phyloP scores from a whole-genome alignment of 2,888 invertebrate genomes.

The Epsilonema sp. region DNA sequence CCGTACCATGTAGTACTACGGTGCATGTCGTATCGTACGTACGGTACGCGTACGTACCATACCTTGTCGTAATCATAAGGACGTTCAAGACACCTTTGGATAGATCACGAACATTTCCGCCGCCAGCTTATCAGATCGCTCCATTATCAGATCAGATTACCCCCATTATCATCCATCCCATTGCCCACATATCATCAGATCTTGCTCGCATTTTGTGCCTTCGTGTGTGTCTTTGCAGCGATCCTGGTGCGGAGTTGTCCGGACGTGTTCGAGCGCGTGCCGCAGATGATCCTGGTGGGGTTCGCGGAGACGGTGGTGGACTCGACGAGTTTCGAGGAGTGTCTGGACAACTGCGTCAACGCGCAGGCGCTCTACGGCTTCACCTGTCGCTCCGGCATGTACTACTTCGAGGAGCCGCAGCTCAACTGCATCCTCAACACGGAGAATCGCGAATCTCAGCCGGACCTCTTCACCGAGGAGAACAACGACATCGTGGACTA shows the following conservation, averaged over 20 bases:
- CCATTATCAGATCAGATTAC: too few relatives aligned
- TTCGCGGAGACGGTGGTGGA: conserved; percentile 27
- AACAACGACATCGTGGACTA: conserved; percentile 27
- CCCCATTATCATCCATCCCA: too few relatives aligned
- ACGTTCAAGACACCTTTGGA: too few relatives aligned
- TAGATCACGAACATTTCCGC: too few relatives aligned
- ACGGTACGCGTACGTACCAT: too few relatives aligned
- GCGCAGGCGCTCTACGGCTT: conserved; percentile 23
- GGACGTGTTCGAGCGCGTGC: conserved; percentile 19
- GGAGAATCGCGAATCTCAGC: conserved; percentile 21
- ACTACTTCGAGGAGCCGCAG: conserved; percentile 25
- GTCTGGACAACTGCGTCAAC: conserved; percentile 26
- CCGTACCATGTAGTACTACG: too few relatives aligned
- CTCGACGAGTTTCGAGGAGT: conserved; percentile 23
- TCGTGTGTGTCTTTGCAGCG: conserved; percentile 8
- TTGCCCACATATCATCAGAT: too few relatives aligned
- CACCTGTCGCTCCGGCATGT: conserved; percentile 25
- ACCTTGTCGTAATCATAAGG: too few relatives aligned
- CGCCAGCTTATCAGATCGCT: too few relatives aligned
- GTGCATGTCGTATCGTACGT: too few relatives aligned
- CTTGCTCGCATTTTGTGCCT: too few relatives aligned
- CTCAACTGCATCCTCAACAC: conserved; percentile 27
- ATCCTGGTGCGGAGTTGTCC: conserved; percentile 12
- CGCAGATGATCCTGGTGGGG: conserved; percentile 28
- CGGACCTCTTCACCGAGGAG: conserved; percentile 23